phyloP scores from a whole-genome alignment of 2,888 invertebrate genomes.

The Diaprepes abbreviatus region DNA sequence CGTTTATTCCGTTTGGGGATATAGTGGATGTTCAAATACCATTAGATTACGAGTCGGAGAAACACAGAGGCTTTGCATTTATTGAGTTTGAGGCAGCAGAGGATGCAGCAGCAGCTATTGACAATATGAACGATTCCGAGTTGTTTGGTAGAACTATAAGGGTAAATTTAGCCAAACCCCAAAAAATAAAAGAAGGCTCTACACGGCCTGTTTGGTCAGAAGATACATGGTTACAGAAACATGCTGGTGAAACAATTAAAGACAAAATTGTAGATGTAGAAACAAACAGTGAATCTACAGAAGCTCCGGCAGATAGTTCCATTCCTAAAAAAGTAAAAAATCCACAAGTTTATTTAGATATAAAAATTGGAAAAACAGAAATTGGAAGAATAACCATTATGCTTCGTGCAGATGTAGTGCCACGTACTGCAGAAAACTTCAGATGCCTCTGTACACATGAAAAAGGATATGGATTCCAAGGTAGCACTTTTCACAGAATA shows the following conservation, averaged over 20 bases:
- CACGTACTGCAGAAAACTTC: constrained; percentile 96
- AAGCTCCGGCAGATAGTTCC: constrained; percentile 35
- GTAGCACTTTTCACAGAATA: constrained; percentile 90
- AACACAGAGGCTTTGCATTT: constrained; percentile 98
- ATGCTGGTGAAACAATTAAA: constrained; percentile 90
- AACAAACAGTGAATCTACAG: constrained; percentile 56
- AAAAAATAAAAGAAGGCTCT: constrained; percentile 95
- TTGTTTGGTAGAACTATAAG: constrained; percentile 96
- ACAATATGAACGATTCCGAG: constrained; percentile 99
- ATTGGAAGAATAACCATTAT: constrained; percentile 93
- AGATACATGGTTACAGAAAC: constrained; percentile 97
- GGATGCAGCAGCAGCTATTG: constrained; percentile 98
- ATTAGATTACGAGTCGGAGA: constrained; percentile 96
- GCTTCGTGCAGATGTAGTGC: constrained; percentile 92
- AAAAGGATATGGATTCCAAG: constrained; percentile 96
- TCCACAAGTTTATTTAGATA: constrained; percentile 96
- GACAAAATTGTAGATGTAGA: constrained; percentile 65
- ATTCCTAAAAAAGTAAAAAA: constrained; percentile 73
- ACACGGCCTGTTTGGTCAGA: constrained; percentile 98
- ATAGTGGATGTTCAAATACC: constrained; percentile 98
- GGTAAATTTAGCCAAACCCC: constrained; percentile 97
- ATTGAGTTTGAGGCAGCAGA: constrained; percentile 97
- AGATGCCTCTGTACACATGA: constrained; percentile 94
- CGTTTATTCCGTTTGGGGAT: constrained; percentile 99
- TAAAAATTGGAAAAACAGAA: constrained; percentile 85